Evolutionary conservation across 2,113 vertebrate species (phyloP), one percentile per base, ranked within the genome.

Genomic region (Neodontobutis hainanensis): DNA sequence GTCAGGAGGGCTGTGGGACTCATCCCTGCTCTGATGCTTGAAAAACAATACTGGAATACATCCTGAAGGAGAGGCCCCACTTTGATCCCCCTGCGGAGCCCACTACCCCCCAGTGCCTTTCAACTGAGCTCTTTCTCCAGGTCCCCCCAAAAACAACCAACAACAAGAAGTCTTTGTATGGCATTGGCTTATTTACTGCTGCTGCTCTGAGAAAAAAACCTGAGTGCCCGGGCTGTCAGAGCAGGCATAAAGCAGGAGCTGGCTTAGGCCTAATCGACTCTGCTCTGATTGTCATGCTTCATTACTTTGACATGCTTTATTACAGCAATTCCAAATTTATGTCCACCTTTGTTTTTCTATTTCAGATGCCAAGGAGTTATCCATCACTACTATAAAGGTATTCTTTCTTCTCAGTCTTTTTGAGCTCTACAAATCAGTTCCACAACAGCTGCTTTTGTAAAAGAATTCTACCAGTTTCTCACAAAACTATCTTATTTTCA

Each of bases 301-400:
- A 53, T 64, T 40, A 16, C 8, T 19, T 44, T 53, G 52, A 77
- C 62, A 66, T 58, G 53, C 44, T 64, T 61, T 45, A 42, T 47
- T 35, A 43, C n/a, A 61, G 36, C 47, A 68, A 38, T 59, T 15
- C 19, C 47, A 8, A 45, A 75, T 74, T 63, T 35, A 72, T 44
- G 46, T 11, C 62, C 61, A 0, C 47, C 9, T 32, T 80, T 85
- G 34, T 46, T 75, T 14, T 83, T 52, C 48, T 12, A 4, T 65
- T 88, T 48, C 57, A 91, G 90, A 81, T 72, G 77, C 81, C 3
- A 91, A 88, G 4, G 87, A 81, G 6, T 27, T 95, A 83, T 91
- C 87, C 5, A 90, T 95, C 87, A 94, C 94, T 6, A 94, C 92
- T 0, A 93, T 95, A 77, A 91, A 92, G 89, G 82, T 87, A 88